Evolutionary conservation across 2,797 vertebrate genomes (phyloP).

Genomic region (Bradypodion pumilum): DNA sequence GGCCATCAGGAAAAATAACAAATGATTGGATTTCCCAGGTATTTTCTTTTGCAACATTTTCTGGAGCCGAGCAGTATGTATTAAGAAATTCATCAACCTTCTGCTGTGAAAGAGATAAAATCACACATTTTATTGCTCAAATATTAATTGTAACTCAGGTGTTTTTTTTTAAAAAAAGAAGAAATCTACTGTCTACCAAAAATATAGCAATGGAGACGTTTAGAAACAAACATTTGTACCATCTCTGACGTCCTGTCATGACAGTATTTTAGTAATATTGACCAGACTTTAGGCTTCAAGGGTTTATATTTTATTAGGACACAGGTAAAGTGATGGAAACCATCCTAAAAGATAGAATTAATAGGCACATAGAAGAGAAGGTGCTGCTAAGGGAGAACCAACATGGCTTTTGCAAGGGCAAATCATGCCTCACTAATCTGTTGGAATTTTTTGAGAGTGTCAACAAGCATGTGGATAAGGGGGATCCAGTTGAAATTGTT

Average conservation of each 20-base stretch:
- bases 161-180: not conserved
- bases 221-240: no score
- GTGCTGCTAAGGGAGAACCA: no score
- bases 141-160: not conserved
- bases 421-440: no score
- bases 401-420: no score
- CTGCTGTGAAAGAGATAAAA: constrained; percentile 51
- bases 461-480: no score
- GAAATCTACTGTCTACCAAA: not conserved
- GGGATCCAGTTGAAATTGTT: no score
- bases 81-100: constrained; percentile 82
- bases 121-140: not conserved
- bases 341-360: no score
- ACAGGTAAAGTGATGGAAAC: no score
- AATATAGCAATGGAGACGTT: not conserved
- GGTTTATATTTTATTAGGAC: not conserved
- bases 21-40: constrained; percentile 74
- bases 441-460: no score
- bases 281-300: not conserved
- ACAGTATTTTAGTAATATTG: not conserved
- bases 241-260: not conserved
- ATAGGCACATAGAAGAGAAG: no score
- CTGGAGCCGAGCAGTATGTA: constrained; percentile 80
- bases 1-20: constrained; percentile 82
- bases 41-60: constrained; percentile 78